Evolutionary conservation across 2,113 vertebrate genomes (phyloP).

Genomic region (Myanophis thanlyinensis): DNA sequence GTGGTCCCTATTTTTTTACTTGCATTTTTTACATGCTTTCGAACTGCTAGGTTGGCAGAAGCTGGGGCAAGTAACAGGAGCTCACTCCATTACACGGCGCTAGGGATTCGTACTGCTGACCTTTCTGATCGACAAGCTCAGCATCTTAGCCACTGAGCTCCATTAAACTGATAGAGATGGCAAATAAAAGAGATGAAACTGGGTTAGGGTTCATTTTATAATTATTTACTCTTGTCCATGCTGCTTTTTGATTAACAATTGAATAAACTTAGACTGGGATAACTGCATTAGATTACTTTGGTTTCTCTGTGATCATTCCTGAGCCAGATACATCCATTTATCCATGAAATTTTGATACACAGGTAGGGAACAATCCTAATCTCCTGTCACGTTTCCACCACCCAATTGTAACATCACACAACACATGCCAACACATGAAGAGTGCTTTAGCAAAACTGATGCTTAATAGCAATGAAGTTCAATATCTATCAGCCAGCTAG

Average conservation of each 20-base stretch:
- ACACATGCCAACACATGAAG: neutral
- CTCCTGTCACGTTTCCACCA: neutral
- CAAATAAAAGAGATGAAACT: neutral
- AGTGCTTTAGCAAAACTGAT: neutral
- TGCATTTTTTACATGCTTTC: too few species aligned
- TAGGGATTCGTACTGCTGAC: too few species aligned
- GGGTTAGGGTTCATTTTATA: neutral
- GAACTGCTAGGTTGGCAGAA: too few species aligned
- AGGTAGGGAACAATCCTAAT: neutral
- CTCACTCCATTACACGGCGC: too few species aligned
- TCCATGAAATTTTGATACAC: neutral
- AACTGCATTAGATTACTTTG: neutral
- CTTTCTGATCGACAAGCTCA: too few species aligned
- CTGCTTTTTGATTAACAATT: neutral
- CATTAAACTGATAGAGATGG: neutral
- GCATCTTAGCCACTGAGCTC: too few species aligned
- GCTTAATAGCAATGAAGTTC: conserved; percentile 12
- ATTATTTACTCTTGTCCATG: neutral
- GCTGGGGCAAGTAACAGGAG: too few species aligned
- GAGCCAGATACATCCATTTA: neutral
- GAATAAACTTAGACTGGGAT: neutral
- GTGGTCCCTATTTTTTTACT: too few species aligned
- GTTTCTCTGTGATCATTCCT: neutral
- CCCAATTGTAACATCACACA: neutral
- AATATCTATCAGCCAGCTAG: neutral